Percentiles rank a stretch among this genome's conserved stretches.
Evolutionary conservation across 1,140 invertebrate species (phyloP).

Genomic region (Cecropterus lyciades): DNA sequence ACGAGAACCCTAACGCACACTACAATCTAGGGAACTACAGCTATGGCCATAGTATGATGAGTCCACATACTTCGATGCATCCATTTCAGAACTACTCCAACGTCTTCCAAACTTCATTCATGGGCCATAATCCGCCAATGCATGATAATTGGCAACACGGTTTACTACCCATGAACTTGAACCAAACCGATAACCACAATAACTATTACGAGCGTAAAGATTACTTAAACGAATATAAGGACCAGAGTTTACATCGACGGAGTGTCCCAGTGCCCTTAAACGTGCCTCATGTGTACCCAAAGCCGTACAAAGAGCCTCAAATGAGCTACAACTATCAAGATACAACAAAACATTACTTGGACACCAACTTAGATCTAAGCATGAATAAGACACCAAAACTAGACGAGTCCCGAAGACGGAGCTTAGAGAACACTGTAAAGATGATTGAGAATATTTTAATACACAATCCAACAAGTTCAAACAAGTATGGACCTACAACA

Average conservation of each 20-base stretch:
- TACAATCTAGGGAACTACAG: constrained; percentile 58
- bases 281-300: constrained; percentile 62
- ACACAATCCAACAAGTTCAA: constrained; percentile 51
- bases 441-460: constrained; percentile 73
- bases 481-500: background rate
- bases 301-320: constrained; percentile 52
- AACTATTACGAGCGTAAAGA: constrained; percentile 44
- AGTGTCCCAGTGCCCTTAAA: constrained; percentile 45
- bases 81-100: constrained; percentile 58
- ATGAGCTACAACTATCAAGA: constrained; percentile 38
- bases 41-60: constrained; percentile 51
- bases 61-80: constrained; percentile 52
- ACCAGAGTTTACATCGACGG: constrained; percentile 45
- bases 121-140: constrained; percentile 43
- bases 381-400: constrained; percentile 31
- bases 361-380: constrained; percentile 44
- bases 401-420: constrained; percentile 56
- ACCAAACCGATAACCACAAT: constrained; percentile 47
- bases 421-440: constrained; percentile 70
- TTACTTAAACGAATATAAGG: constrained; percentile 40
- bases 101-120: constrained; percentile 51
- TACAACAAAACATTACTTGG: constrained; percentile 42
- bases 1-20: constrained; percentile 43
- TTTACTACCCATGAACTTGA: constrained; percentile 67
- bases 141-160: constrained; percentile 58